Conservation (phyloP, 2,113 vertebrate genomes). For the Prionailurus viverrinus region DNA sequence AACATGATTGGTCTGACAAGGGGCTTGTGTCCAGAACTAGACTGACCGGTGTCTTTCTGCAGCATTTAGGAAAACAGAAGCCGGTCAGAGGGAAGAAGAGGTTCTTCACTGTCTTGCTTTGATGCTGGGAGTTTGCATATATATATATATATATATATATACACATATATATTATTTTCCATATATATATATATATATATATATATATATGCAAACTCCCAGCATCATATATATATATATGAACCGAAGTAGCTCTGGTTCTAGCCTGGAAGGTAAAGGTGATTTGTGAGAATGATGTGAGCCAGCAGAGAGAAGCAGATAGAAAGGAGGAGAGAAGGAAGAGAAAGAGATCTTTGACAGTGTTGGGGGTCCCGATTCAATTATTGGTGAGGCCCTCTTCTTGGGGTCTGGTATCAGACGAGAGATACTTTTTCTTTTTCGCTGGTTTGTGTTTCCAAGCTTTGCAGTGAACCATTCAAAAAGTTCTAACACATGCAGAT, state of each 20-base stretch:
- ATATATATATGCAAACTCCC: too few species aligned
- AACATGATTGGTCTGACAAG: neutral
- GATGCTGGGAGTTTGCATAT: neutral
- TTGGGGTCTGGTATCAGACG: neutral
- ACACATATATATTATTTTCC: too few species aligned
- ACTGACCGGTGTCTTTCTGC: neutral
- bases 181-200: accelerated
- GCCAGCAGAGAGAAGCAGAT: neutral
- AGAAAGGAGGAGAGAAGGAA: neutral
- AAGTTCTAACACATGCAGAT: neutral
- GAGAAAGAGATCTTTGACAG: neutral
- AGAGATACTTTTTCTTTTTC: neutral
- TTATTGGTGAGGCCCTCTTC: neutral
- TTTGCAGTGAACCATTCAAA: neutral
- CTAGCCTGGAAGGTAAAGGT: neutral
- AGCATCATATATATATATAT: neutral
- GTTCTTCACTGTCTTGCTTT: neutral
- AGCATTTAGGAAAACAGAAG: slow-evolving; percentile 1
- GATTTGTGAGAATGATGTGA: neutral
- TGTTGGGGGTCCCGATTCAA: neutral
- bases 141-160: neutral
- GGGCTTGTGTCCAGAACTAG: neutral
- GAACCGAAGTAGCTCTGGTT: neutral
- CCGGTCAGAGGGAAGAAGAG: neutral
- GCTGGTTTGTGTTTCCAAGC: slow-evolving; percentile 24